Evolutionary conservation across 2,888 invertebrate species (phyloP).

Genomic region (Malachius bipustulatus): DNA sequence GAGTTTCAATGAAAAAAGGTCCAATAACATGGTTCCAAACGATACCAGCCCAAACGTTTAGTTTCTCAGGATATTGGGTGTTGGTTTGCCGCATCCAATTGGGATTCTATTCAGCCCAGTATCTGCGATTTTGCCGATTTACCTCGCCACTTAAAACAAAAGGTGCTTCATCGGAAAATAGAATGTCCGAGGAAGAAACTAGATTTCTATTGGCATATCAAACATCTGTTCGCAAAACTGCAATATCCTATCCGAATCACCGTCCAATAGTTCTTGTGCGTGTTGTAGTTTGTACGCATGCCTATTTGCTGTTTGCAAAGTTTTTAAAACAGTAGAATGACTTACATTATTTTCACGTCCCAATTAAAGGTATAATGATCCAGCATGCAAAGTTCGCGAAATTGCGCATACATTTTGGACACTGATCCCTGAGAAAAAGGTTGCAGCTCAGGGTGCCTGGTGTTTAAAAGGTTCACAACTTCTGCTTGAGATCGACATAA

Average conservation of each 20-base stretch:
- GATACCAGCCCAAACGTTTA: background rate
- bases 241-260: slow-evolving; percentile 2
- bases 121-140: slow-evolving; percentile 3
- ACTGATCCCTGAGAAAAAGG: background rate
- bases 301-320: background rate
- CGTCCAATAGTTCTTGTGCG: background rate
- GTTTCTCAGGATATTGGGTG: slow-evolving; percentile 2
- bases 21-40: background rate
- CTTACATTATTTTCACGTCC: slow-evolving; percentile 1
- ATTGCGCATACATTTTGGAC: slow-evolving; percentile 3
- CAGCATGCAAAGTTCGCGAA: background rate
- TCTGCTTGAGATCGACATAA: slow-evolving; percentile 3
- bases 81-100: background rate
- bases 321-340: slow-evolving; percentile 1
- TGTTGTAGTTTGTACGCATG: slow-evolving; percentile 3
- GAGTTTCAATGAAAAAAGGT: background rate
- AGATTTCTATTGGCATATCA: background rate
- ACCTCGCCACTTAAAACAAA: slow-evolving; percentile 1
- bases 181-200: background rate
- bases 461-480: slow-evolving; percentile 1
- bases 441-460: slow-evolving; percentile 1
- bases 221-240: slow-evolving; percentile 2
- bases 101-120: background rate
- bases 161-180: background rate
- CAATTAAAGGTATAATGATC: background rate